Base-by-base conservation (phyloP, 2,888 invertebrate genomes). In the Campoplex capitator region DNA sequence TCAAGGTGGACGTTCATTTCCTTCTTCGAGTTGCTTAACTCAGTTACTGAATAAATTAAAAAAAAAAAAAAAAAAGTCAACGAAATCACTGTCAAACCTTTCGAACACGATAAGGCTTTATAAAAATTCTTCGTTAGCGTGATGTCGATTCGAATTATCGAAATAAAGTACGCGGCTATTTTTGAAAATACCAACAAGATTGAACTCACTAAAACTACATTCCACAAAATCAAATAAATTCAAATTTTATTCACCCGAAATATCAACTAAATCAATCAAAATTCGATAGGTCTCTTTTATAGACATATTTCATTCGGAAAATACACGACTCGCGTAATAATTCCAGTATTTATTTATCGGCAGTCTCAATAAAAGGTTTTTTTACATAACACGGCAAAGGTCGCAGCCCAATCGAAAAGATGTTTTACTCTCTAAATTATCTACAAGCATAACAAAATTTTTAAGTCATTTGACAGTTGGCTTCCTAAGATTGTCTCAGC, bases 1-100 rank as follows among this genome's bases (percentile, higher is more conserved):
- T 62, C 62, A 62, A 62, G 62, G 62, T 62, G 32, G 16, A 62
- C 62, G 32, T 62, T 16, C 32, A 62, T 32, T 62, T 62, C 32
- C 16, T 62, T 16, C 16, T n/a, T 13, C 1, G 6, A 62, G 32
- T 32, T 32, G 62, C 62, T 32, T 62, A 32, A 16, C 16, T 62
- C 16, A 4, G 16, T 32, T 62, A 16, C 32, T 32, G 62, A 62
- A 62, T 62, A 32, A 62, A 62, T 62, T 62, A 32, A 16, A 16
- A 16, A 62, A 62, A 62, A 32, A 8, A 62, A 62, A 32, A 32
- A 32, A 11, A 32, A 32, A 16, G 32, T 13, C 32, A 1, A 16
- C 16, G 62, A 58, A 28, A 28, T 58, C 3, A 62, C 62, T 32
- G 62, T 62, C 32, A 62, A 62, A 62, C 28, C 16, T 62, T 18